A percentile compares a stretch with the other conserved stretches of the same genome.
These are phyloP conservation scores for Idaea straminata DNA, from an alignment of 2,888 invertebrate species.

Conservation along the genomic window DNA sequence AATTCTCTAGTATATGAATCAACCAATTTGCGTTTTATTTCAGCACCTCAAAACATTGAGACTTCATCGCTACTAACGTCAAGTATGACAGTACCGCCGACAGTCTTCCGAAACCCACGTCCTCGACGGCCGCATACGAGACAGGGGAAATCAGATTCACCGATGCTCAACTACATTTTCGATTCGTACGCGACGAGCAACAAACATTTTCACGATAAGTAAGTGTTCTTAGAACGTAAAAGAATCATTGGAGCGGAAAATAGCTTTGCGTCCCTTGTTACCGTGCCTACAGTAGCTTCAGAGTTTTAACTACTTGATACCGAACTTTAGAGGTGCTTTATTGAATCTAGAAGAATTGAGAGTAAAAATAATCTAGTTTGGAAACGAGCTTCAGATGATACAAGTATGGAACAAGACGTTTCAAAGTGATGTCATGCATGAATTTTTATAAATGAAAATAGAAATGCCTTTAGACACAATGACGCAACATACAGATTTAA, in stretches of 20 bases:
- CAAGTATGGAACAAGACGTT: no score
- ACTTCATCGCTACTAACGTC: constrained; percentile 31
- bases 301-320: no score
- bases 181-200: constrained; percentile 85
- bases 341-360: no score
- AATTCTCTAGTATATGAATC: background rate
- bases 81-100: constrained; percentile 49
- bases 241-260: background rate
- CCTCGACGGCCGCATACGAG: constrained; percentile 53
- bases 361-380: no score
- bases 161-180: constrained; percentile 87
- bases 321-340: no score
- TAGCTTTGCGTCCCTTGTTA: background rate
- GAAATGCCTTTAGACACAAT: no score
- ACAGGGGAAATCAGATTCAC: constrained; percentile 82
- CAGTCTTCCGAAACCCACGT: constrained; percentile 50
- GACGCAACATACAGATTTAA: no score
- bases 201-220: constrained; percentile 85
- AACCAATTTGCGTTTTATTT: background rate
- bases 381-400: no score
- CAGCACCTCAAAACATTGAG: constrained; percentile 46
- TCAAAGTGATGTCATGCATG: no score
- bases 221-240: constrained; percentile 33
- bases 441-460: no score
- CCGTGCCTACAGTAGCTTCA: background rate